Conservation (phyloP, 37 sponge, comb jelly and placozoan genomes). For the Mnemiopsis leidyi region DNA sequence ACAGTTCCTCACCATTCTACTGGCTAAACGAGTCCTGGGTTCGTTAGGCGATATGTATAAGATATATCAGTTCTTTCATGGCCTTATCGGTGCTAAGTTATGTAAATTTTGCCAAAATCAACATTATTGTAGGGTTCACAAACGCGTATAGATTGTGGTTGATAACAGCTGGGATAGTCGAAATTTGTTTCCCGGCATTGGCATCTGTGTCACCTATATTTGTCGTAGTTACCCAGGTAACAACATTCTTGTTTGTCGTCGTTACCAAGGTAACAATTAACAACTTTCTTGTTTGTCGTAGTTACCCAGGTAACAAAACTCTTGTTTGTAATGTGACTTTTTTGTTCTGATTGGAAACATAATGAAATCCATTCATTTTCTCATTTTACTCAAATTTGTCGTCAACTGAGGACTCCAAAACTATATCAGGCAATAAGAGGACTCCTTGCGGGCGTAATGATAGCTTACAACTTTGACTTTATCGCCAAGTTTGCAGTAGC, state of each 20-base stretch:
- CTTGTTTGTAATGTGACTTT: too few species aligned
- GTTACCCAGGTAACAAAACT: background rate
- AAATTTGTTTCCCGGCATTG: background rate
- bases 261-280: background rate
- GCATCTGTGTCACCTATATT: background rate
- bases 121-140: background rate
- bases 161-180: background rate
- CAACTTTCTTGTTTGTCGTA: too few species aligned
- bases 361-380: too few species aligned
- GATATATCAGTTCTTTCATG: too few species aligned
- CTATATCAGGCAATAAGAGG: background rate
- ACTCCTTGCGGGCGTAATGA: background rate
- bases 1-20: background rate
- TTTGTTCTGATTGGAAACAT: too few species aligned
- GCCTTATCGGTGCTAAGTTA: background rate
- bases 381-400: too few species aligned
- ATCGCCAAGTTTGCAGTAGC: background rate
- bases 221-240: background rate
- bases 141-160: background rate
- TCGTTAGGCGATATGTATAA: too few species aligned
- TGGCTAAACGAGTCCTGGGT: background rate
- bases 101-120: background rate
- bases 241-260: too few species aligned
- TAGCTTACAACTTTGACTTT: constrained; percentile 1
- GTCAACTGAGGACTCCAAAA: background rate